Conservation (phyloP, 2,888 invertebrate species). For the Sarcophaga caerulescens region DNA sequence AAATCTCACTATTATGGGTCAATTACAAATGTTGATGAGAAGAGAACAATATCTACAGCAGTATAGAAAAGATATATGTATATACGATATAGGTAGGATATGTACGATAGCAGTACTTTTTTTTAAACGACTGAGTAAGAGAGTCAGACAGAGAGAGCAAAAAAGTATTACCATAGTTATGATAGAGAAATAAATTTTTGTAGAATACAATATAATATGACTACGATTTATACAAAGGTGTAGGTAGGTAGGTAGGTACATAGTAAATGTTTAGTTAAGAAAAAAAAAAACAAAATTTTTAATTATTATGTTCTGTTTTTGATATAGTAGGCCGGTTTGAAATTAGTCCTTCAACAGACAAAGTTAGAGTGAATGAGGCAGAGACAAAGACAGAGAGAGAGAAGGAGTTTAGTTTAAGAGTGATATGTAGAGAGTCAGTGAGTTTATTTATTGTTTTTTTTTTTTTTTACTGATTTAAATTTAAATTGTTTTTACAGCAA, state of each 20-base stretch:
- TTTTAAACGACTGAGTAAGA: slow-evolving; percentile 17
- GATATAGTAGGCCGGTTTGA: slow-evolving; percentile 1
- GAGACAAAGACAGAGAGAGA: slow-evolving; percentile 53
- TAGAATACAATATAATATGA: slow-evolving; percentile 18
- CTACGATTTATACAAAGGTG: slow-evolving; percentile 55
- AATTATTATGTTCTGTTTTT: slow-evolving; percentile 37
- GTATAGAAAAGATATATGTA: slow-evolving; percentile 35
- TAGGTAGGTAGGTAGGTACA: slow-evolving; percentile 43
- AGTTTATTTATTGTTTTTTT: slow-evolving; percentile 42
- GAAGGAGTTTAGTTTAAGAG: slow-evolving; percentile 58
- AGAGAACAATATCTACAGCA: slow-evolving; percentile 50
- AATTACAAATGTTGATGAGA: slow-evolving; percentile 36
- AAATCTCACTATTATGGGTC: slow-evolving; percentile 50
- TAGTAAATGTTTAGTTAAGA: not conserved
- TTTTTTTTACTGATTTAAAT: not conserved
- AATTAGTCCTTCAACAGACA: slow-evolving; percentile 51
- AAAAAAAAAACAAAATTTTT: slow-evolving; percentile 47
- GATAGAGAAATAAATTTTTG: no score
- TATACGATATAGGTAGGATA: slow-evolving; percentile 15
- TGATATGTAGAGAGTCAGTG: slow-evolving; percentile 66
- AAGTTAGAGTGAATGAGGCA: slow-evolving; percentile 46
- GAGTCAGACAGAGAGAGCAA: slow-evolving; percentile 26
- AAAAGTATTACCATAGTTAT: not conserved
- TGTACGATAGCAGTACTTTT: slow-evolving; percentile 8
- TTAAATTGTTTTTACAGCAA: slow-evolving; percentile 49